Percentiles rank a stretch among this genome's conserved stretches.
Evolutionary conservation across 1,140 invertebrate species (phyloP).

Genomic region (Cydia fagiglandana): DNA sequence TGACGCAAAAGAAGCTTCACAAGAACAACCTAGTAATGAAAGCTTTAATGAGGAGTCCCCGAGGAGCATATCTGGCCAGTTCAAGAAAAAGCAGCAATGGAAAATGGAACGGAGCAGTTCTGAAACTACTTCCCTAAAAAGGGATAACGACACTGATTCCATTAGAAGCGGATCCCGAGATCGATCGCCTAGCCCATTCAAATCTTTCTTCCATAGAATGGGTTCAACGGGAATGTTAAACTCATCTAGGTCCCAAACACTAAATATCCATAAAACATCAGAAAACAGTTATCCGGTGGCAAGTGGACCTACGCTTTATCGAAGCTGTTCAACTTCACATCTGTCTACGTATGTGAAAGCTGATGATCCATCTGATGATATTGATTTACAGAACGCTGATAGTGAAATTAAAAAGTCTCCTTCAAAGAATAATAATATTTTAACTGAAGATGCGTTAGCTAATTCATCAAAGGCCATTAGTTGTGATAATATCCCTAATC

Average conservation of each 20-base stretch:
- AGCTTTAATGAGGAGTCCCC: slow-evolving; percentile 55
- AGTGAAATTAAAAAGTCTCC: slow-evolving; percentile 69
- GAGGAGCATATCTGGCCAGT: slow-evolving; percentile 59
- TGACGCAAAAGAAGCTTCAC: slow-evolving; percentile 80
- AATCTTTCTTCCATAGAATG: slow-evolving; percentile 86
- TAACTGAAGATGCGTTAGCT: slow-evolving; percentile 66
- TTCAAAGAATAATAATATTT: slow-evolving; percentile 54
- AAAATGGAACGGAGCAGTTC: slow-evolving; percentile 78
- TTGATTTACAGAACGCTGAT: slow-evolving; percentile 81
- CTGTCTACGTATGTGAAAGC: slow-evolving; percentile 87
- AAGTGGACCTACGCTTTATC: slow-evolving; percentile 81
- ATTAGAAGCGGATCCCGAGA: slow-evolving; percentile 74
- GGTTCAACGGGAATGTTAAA: slow-evolving; percentile 88
- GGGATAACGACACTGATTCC: slow-evolving; percentile 70
- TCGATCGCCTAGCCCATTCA: slow-evolving; percentile 83
- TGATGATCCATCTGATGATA: slow-evolving; percentile 88
- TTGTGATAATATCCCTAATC: slow-evolving; percentile 82
- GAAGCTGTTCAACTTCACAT: slow-evolving; percentile 88
- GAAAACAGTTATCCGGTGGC: slow-evolving; percentile 71
- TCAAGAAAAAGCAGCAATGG: slow-evolving; percentile 76
- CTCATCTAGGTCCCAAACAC: slow-evolving; percentile 78
- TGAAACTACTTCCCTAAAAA: slow-evolving; percentile 69
- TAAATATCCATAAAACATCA: slow-evolving; percentile 68
- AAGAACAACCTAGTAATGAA: slow-evolving; percentile 55
- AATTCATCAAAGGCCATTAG: slow-evolving; percentile 81